Base-by-base conservation (phyloP, 2,113 vertebrate genomes). In the Ia io region DNA sequence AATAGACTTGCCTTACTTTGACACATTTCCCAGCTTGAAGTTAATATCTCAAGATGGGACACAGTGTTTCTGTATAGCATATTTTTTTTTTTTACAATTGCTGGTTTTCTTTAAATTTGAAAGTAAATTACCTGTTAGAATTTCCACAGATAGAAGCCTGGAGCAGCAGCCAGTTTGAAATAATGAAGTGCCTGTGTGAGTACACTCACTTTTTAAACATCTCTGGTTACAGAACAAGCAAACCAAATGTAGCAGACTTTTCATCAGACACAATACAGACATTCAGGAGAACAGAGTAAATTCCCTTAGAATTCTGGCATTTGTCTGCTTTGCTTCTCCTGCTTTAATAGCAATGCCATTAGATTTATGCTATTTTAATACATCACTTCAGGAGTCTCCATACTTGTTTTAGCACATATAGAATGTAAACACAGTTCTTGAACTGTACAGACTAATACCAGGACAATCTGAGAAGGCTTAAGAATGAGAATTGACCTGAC, bases 101-200 rank as follows among this genome's bases (percentile, higher is more conserved):
- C 73, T 96, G 11, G 74, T 49, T 87, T 97, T 93, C 79, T 90
- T 25, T 65, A 93, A 83, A 63, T 97, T 79, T 90, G 53, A 88
- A 88, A 90, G 37, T 78, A 93, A 95, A 97, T 95, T 90, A 89
- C n/a, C n/a, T 86, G 67, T 85, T 97, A 94, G 44, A 84, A 94
- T 95, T 86, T 92, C 85, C 85, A 88, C n/a, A 84, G 65, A 63
- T 63, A 94, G 73, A 93, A 78, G 35, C 71, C 17, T 85, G 49
- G 53, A 92, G 84, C 40, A 92, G 80, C 35, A 93, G 61, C 16
- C 44, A 90, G 30, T 51, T 84, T 92, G 77, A 97, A 90, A 93
- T 74, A 93, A 44, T 84, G 14, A 23, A 61, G 83, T 77, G 25
- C 47, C 73, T 94, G 71, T 85, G 71, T 95, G 67, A 94, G 22